Conservation (phyloP, 2,797 vertebrate genomes). For the Neosilurus mollespiculum region DNA sequence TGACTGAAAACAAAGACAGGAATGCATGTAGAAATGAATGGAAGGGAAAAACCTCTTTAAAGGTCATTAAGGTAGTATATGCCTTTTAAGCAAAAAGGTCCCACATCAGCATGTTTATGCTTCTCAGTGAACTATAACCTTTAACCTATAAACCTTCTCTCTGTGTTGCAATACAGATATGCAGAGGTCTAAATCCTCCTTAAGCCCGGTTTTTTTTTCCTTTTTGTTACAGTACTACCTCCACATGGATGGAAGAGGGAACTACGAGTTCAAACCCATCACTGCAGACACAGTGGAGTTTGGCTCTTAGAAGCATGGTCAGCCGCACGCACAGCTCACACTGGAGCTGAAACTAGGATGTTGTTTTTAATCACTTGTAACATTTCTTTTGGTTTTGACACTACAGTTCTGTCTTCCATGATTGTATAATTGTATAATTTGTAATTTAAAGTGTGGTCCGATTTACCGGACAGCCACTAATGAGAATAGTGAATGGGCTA, state of each 20-base stretch:
- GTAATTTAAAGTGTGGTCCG: slow-evolving; percentile 65
- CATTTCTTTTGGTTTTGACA: slow-evolving; percentile 52
- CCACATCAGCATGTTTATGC: not conserved
- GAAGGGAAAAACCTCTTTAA: not conserved
- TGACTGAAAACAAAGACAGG: slow-evolving; percentile 3
- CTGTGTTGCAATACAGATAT: not conserved
- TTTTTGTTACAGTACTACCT: slow-evolving; percentile 82
- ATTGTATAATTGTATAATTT: slow-evolving; percentile 74
- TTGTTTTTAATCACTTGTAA: slow-evolving; percentile 72
- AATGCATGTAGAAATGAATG: not conserved
- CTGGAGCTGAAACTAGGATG: slow-evolving; percentile 56
- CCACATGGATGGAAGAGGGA: slow-evolving; percentile 96
- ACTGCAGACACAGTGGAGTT: slow-evolving; percentile 95
- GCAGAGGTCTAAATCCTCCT: not conserved
- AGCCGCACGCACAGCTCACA: slow-evolving; percentile 14
- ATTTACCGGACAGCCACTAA: slow-evolving; percentile 51
- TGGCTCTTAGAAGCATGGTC: slow-evolving; percentile 79
- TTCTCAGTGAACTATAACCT: not conserved
- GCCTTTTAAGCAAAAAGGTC: not conserved
- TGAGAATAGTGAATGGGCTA: slow-evolving; percentile 36
- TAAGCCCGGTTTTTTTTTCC: not conserved
- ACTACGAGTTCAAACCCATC: slow-evolving; percentile 96
- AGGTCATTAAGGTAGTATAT: not conserved
- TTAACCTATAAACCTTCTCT: not conserved
- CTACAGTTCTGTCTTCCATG: slow-evolving; percentile 72